phyloP scores from a whole-genome alignment of 2,888 invertebrate genomes.

The Nemotelus nigrinus region DNA sequence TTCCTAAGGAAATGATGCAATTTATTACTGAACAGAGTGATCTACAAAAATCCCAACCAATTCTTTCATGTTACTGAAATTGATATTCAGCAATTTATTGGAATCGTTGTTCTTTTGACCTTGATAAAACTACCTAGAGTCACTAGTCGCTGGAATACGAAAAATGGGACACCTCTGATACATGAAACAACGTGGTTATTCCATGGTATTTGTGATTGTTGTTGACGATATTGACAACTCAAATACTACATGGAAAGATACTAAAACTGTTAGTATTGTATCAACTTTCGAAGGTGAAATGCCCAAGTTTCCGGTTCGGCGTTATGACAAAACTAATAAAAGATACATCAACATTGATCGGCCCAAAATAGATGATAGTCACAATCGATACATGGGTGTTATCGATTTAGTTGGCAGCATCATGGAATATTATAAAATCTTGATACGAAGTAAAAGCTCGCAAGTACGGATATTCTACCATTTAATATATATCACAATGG shows the following conservation, averaged over 20 bases:
- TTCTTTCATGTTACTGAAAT: no score
- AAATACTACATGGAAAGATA: slow-evolving; percentile 5
- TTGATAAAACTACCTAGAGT: no score
- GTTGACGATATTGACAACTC: not conserved
- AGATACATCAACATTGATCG: slow-evolving; percentile 18
- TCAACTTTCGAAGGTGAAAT: slow-evolving; percentile 18
- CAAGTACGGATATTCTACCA: slow-evolving; percentile 5
- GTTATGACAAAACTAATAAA: slow-evolving; percentile 8
- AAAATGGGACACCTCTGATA: no score
- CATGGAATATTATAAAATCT: slow-evolving; percentile 9
- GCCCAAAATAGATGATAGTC: not conserved
- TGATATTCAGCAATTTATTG: no score
- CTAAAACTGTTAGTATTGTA: slow-evolving; percentile 5
- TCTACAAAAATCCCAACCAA: no score
- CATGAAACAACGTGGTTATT: slow-evolving; percentile 13
- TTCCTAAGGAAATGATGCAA: no score
- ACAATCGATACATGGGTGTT: slow-evolving; percentile 10
- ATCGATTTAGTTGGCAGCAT: slow-evolving; percentile 19
- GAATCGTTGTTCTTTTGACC: no score
- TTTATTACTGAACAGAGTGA: no score
- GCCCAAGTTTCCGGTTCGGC: not conserved
- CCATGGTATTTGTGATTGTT: not conserved
- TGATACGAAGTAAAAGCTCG: slow-evolving; percentile 12
- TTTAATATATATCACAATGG: slow-evolving; percentile 3
- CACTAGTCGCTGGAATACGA: no score